Percentiles rank a stretch among this genome's conserved stretches.
These are phyloP conservation scores for Drosophila parvula DNA, from an alignment of 1,140 invertebrate species.

Conservation along the genomic window DNA sequence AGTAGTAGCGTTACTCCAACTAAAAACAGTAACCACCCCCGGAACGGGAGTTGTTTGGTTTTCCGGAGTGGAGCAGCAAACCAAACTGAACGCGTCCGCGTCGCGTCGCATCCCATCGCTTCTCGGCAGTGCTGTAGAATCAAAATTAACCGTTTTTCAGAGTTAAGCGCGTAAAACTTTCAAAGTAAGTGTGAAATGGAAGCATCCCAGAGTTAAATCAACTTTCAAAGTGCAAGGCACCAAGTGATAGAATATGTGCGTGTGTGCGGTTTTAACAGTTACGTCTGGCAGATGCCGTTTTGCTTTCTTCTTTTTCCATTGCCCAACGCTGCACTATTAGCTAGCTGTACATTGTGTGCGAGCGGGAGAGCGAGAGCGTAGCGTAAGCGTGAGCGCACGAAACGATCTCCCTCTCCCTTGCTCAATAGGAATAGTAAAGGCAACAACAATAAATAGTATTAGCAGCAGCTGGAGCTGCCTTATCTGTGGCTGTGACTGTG, in stretches of 20 bases:
- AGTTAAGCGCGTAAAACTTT: slow-evolving; percentile 7
- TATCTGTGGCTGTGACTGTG: too few species aligned
- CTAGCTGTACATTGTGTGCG: slow-evolving; percentile 57
- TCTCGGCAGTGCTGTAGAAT: slow-evolving; percentile 2
- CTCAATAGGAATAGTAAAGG: slow-evolving; percentile 35
- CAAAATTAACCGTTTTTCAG: slow-evolving; percentile 21
- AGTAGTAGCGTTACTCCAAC: slow-evolving; percentile 7
- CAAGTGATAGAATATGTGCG: slow-evolving; percentile 7
- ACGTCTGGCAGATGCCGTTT: slow-evolving; percentile 41
- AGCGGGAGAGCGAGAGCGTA: slow-evolving; percentile 14
- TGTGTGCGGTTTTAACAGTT: slow-evolving; percentile 36
- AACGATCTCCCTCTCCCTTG: slow-evolving; percentile 25
- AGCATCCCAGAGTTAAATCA: neutral
- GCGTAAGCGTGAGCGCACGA: slow-evolving; percentile 18
- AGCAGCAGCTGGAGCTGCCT: slow-evolving; percentile 6
- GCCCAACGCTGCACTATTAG: slow-evolving; percentile 42
- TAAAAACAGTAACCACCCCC: slow-evolving; percentile 7
- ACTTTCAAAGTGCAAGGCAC: slow-evolving; percentile 2
- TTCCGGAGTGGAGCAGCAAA: slow-evolving; percentile 7
- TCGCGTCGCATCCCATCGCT: neutral
- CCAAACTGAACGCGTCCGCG: slow-evolving; percentile 5
- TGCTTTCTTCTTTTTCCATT: slow-evolving; percentile 22
- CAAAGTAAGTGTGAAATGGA: slow-evolving; percentile 10
- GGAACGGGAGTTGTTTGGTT: slow-evolving; percentile 1
- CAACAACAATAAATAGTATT: slow-evolving; percentile 16